phyloP scores from a whole-genome alignment of 1,140 invertebrate species.

The Eubasilissa regina region DNA sequence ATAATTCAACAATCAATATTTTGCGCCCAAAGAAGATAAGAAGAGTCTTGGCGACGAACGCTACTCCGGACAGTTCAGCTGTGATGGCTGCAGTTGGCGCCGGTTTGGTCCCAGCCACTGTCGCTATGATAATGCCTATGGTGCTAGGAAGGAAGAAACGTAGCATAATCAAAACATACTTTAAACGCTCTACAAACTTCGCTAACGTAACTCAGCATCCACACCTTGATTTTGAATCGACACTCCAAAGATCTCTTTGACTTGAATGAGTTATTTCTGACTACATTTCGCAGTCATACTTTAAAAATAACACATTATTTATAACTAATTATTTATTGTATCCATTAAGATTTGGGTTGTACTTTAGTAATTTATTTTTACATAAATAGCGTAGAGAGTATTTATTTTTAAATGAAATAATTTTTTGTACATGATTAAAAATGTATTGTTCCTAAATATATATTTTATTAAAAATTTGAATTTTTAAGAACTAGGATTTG shows the following conservation, averaged over 20 bases:
- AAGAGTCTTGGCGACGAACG: constrained; percentile 63
- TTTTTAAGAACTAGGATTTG: no score
- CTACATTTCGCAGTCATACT: no score
- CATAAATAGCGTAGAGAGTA: no score
- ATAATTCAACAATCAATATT: constrained; percentile 28
- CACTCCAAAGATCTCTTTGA: constrained; percentile 54
- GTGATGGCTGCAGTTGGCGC: constrained; percentile 82
- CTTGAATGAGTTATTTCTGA: neutral
- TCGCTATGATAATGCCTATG: constrained; percentile 86
- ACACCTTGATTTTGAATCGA: constrained; percentile 53
- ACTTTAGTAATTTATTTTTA: no score
- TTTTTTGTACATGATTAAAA: no score
- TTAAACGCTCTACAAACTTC: neutral
- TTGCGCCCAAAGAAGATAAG: constrained; percentile 63
- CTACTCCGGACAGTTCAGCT: constrained; percentile 72
- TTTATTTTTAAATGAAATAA: no score
- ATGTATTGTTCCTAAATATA: neutral
- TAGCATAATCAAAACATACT: neutral
- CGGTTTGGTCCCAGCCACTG: constrained; percentile 83
- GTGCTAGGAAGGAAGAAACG: constrained; percentile 76
- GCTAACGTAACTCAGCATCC: constrained; percentile 57
- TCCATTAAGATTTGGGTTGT: no score
- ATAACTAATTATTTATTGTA: no score
- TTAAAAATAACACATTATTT: no score
- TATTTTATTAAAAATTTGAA: neutral